Percentiles rank a stretch among this genome's conserved stretches.
Conservation (phyloP, 2,888 invertebrate genomes). For the Zhuqinia jingwanae region DNA sequence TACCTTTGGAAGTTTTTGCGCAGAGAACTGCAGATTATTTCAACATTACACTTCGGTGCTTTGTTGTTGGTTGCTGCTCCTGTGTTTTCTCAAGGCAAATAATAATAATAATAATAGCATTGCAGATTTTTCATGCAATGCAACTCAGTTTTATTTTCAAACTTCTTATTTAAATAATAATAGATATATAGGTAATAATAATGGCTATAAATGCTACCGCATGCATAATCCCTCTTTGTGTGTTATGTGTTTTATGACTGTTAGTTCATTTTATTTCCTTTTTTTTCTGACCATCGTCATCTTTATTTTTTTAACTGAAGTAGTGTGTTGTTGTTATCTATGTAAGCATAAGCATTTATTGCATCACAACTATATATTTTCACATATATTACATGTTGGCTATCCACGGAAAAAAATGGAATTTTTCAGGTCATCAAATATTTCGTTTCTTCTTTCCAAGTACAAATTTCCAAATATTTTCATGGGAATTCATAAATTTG, state of each 20-base stretch:
- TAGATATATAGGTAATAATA: no score
- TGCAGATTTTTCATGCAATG: background rate
- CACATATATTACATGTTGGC: background rate
- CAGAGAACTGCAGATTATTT: no score
- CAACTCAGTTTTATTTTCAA: background rate
- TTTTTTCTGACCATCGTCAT: conserved; percentile 21
- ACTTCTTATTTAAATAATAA: background rate
- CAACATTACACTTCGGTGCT: no score
- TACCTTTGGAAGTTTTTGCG: background rate
- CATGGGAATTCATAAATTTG: no score
- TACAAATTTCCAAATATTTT: no score
- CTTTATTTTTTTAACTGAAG: background rate
- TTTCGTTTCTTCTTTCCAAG: no score
- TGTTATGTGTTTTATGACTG: background rate
- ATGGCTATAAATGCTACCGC: background rate
- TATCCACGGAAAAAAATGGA: no score
- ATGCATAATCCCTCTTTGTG: background rate
- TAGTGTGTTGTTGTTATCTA: background rate
- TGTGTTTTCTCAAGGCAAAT: background rate
- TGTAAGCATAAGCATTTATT: no score
- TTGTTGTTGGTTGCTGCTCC: no score
- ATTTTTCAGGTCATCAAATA: no score
- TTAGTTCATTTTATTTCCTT: background rate
- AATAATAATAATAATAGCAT: background rate
- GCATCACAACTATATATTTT: conserved; percentile 2